Evolutionary conservation across 2,888 invertebrate species (phyloP).

Genomic region (Hemaris fuciformis): DNA sequence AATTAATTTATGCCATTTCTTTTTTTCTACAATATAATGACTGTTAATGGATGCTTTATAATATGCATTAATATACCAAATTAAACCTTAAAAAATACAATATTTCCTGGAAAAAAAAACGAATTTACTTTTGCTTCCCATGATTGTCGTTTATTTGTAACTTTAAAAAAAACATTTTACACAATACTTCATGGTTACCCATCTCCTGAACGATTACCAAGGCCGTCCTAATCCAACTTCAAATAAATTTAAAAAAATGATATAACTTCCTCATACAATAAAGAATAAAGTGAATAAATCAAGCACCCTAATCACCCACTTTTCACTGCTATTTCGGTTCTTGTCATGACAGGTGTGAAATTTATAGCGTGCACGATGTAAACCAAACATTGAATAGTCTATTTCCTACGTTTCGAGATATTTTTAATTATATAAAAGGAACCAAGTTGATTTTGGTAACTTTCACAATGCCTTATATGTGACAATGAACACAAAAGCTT

Average conservation of each 20-base stretch:
- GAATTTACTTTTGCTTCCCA: too few relatives aligned
- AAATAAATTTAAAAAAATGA: slow-evolving; percentile 18
- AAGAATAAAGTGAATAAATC: neutral
- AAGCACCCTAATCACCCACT: neutral
- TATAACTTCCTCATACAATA: neutral
- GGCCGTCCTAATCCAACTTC: slow-evolving; percentile 16
- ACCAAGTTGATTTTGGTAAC: neutral
- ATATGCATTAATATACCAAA: too few relatives aligned
- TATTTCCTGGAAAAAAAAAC: too few relatives aligned
- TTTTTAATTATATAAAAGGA: neutral
- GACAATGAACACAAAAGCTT: neutral
- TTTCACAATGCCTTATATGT: neutral
- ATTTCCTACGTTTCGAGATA: neutral
- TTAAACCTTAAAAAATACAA: too few relatives aligned
- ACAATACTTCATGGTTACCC: neutral
- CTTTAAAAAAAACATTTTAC: too few relatives aligned
- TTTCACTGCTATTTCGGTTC: neutral
- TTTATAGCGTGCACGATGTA: neutral
- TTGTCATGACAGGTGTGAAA: neutral
- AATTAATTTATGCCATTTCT: too few relatives aligned
- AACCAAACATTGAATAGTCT: neutral
- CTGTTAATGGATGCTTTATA: too few relatives aligned
- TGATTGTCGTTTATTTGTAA: too few relatives aligned
- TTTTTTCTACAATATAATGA: too few relatives aligned
- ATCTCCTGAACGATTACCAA: neutral